Percentiles rank a stretch among this genome's conserved stretches.
Evolutionary conservation across 2,888 invertebrate genomes (phyloP).

Genomic region (Melanophora roralis): DNA sequence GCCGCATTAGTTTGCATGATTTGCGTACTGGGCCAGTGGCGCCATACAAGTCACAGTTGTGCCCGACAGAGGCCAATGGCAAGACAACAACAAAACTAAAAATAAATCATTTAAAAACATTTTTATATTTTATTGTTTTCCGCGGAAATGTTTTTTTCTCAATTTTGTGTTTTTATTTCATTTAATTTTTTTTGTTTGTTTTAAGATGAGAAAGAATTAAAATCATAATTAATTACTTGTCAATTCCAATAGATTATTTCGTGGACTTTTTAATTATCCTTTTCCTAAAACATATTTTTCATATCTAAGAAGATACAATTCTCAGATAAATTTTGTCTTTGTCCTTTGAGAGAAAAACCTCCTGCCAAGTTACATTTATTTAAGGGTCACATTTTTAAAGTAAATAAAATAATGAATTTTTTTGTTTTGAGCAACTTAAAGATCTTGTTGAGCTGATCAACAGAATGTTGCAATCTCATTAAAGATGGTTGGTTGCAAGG

Average conservation of each 20-base stretch:
- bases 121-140: constrained; percentile 16
- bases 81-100: constrained; percentile 30
- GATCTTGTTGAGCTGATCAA: background rate
- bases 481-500: background rate
- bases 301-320: background rate
- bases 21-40: constrained; percentile 43
- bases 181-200: background rate
- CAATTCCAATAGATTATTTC: constrained; percentile 24
- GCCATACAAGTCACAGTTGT: constrained; percentile 55
- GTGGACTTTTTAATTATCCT: background rate
- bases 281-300: background rate
- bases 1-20: background rate
- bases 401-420: background rate
- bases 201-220: background rate
- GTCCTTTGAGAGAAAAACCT: background rate
- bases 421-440: constrained; percentile 14
- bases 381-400: background rate
- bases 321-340: background rate
- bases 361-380: constrained; percentile 2
- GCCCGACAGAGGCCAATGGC: constrained; percentile 59
- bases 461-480: background rate
- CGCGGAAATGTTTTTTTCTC: background rate
- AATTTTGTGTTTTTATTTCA: no score
- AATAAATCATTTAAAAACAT: background rate
- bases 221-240: constrained; percentile 25